Conservation (phyloP, 2,888 invertebrate genomes). For the Troides helena region DNA sequence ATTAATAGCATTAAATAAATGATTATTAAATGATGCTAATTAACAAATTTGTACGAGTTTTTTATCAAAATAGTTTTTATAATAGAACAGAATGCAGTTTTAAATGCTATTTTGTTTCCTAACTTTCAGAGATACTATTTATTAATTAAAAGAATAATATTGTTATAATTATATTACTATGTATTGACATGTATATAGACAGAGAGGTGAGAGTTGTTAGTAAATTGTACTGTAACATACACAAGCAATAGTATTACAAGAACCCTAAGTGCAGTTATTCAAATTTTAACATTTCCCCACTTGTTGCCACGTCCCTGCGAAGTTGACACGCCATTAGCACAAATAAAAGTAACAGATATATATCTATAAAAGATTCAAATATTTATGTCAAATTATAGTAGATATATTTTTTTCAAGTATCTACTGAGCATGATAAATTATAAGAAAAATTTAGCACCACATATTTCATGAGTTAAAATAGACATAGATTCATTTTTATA, state of each 20-base stretch:
- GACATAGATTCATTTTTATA: constrained; percentile 74
- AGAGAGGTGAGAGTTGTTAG: constrained; percentile 65
- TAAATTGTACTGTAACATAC: constrained; percentile 55
- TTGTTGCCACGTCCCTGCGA: constrained; percentile 70
- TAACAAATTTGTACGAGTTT: constrained; percentile 78
- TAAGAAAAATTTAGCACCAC: constrained; percentile 70
- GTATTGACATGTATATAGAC: constrained; percentile 77
- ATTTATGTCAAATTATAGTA: constrained; percentile 41
- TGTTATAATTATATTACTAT: constrained; percentile 83
- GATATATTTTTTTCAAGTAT: constrained; percentile 56
- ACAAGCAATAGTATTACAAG: constrained; percentile 61
- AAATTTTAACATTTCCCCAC: constrained; percentile 77
- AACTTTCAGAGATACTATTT: constrained; percentile 82
- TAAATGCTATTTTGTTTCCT: constrained; percentile 78
- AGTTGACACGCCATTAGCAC: constrained; percentile 75
- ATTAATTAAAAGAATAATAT: constrained; percentile 79
- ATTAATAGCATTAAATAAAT: constrained; percentile 77
- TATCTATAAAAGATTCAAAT: constrained; percentile 35
- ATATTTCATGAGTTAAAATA: constrained; percentile 67
- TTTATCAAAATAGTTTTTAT: constrained; percentile 79
- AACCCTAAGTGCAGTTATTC: constrained; percentile 80
- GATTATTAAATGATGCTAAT: constrained; percentile 67
- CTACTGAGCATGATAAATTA: constrained; percentile 61
- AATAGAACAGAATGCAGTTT: constrained; percentile 75
- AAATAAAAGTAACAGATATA: constrained; percentile 47